These are phyloP conservation scores for Cephonodes hylas DNA, from an alignment of 2,888 invertebrate species.

Conservation along the genomic window DNA sequence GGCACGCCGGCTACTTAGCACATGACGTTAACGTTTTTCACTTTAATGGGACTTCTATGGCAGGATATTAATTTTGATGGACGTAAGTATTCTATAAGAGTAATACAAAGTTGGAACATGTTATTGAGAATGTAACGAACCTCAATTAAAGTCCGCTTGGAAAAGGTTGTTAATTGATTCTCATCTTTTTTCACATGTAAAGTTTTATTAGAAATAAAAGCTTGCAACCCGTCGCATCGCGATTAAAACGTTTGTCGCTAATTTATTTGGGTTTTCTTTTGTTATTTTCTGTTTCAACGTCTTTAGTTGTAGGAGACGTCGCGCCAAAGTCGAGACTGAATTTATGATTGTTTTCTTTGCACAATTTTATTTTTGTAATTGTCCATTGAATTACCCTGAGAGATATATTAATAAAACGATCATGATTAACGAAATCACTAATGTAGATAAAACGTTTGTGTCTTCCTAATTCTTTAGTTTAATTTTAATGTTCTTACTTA, in stretches of 20 bases:
- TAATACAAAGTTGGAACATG: neutral
- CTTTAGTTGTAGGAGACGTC: neutral
- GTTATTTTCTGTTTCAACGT: neutral
- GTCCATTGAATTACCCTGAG: too few species aligned
- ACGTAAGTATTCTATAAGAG: neutral
- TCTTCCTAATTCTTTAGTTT: too few species aligned
- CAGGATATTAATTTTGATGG: neutral
- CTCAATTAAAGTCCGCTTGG: neutral
- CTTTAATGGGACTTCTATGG: neutral
- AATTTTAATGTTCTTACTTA: too few species aligned
- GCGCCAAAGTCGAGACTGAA: neutral
- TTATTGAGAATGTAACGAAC: neutral
- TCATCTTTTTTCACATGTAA: neutral
- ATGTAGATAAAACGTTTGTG: too few species aligned
- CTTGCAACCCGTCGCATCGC: neutral
- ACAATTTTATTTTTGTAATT: too few species aligned
- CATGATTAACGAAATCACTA: too few species aligned
- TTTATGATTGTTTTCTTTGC: too few species aligned
- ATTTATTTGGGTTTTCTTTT: neutral
- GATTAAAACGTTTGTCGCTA: neutral
- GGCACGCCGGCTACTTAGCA: constrained; percentile 31
- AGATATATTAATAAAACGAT: too few species aligned
- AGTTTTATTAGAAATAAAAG: neutral
- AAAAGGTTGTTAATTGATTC: neutral
- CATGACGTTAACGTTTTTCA: constrained; percentile 6